Evolutionary conservation across 2,797 vertebrate genomes (phyloP).

Genomic region (Manis javanica): DNA sequence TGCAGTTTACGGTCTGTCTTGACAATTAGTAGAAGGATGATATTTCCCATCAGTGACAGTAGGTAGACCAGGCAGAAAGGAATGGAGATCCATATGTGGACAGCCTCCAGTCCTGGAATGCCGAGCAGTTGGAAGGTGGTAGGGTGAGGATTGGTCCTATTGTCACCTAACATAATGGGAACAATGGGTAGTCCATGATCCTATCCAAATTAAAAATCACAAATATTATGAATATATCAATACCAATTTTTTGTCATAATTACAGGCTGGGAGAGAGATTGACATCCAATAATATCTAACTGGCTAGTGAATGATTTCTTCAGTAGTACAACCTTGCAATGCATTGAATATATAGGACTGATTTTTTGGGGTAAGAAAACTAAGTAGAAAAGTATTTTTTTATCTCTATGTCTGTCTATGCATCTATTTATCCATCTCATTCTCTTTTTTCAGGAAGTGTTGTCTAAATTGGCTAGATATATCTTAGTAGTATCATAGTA

Average conservation of each 20-base stretch:
- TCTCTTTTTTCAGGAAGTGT: background rate
- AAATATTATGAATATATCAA: background rate
- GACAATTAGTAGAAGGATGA: conserved; percentile 62
- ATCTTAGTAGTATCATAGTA: background rate
- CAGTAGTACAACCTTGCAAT: background rate
- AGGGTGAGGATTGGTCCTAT: conserved; percentile 37
- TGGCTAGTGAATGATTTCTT: background rate
- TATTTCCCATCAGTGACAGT: conserved; percentile 57
- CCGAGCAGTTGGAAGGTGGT: conserved; percentile 52
- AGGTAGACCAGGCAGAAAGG: conserved; percentile 66
- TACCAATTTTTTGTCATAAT: background rate
- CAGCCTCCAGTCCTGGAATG: conserved; percentile 63
- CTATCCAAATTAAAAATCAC: conserved; percentile 39
- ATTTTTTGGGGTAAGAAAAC: background rate
- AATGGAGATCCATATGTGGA: conserved; percentile 64
- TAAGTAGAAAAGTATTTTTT: background rate
- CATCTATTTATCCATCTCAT: background rate
- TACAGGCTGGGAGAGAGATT: background rate
- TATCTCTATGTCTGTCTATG: background rate
- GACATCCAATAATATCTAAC: background rate
- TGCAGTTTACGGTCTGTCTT: conserved; percentile 57
- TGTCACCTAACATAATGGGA: conserved; percentile 40
- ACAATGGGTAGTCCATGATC: background rate
- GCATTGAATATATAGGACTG: background rate
- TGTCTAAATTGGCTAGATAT: background rate